A percentile compares a stretch with the other conserved stretches of the same genome.
These are phyloP conservation scores for Drosophila melanosoma DNA, from an alignment of 2,888 invertebrate genomes.

Conservation along the genomic window DNA sequence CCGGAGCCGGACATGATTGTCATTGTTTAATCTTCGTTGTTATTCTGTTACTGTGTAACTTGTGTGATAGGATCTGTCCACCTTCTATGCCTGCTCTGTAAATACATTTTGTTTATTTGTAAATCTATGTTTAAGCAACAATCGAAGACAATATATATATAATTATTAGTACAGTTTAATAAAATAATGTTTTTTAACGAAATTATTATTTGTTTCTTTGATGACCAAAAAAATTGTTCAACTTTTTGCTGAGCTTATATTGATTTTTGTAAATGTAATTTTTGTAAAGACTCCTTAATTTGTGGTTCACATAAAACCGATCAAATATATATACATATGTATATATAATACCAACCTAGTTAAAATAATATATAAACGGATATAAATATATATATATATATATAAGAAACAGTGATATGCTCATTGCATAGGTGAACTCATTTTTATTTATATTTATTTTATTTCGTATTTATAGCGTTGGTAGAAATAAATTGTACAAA, in stretches of 20 bases:
- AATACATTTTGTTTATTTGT: conserved; percentile 6
- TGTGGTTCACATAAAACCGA: not conserved
- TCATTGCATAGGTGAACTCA: not conserved
- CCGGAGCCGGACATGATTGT: conserved; percentile 78
- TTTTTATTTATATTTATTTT: not conserved
- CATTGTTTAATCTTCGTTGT: conserved; percentile 33
- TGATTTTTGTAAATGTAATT: not conserved
- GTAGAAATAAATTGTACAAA: not conserved
- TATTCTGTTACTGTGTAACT: conserved; percentile 30
- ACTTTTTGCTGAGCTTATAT: not conserved
- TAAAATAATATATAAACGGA: not conserved
- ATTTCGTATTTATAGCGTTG: not conserved
- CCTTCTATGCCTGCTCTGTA: conserved; percentile 16
- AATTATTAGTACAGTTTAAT: not conserved
- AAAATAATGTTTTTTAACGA: not conserved
- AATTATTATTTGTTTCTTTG: not conserved
- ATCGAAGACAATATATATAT: conserved; percentile 30
- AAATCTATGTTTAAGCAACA: conserved; percentile 3
- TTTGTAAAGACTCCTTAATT: not conserved
- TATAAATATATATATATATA: not conserved
- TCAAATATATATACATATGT: not conserved
- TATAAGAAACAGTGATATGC: not conserved
- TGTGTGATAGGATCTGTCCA: conserved; percentile 37
- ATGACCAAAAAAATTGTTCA: not conserved
- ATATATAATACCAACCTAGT: not conserved